phyloP scores from a whole-genome alignment of 1,140 invertebrate genomes.

The Drosophila melanica region DNA sequence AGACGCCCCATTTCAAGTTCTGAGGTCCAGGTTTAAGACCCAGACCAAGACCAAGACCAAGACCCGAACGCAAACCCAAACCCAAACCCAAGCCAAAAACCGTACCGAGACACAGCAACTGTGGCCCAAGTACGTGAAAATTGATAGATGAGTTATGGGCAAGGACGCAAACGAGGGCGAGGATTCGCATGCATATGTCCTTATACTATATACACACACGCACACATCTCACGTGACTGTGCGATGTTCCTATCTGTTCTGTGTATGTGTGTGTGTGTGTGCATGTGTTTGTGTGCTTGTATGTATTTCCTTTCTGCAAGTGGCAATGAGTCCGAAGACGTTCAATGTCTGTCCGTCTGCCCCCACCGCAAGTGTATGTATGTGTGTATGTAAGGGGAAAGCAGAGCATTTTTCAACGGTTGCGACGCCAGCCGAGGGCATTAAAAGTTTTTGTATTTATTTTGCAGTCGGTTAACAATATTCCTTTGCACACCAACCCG shows the following conservation, averaged over 20 bases:
- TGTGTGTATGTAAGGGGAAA: constrained; percentile 30
- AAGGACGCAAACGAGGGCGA: constrained; percentile 32
- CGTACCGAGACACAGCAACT: constrained; percentile 42
- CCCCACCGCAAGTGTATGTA: constrained; percentile 20
- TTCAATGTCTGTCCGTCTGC: constrained; percentile 63
- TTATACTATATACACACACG: constrained; percentile 51
- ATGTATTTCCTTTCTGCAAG: constrained; percentile 72
- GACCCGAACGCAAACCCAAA: constrained; percentile 17
- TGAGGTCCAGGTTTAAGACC: constrained; percentile 56
- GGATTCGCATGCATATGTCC: constrained; percentile 77
- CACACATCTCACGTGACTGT: neutral
- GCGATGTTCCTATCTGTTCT: neutral
- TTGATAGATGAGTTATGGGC: constrained; percentile 84
- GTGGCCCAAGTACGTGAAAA: constrained; percentile 83
- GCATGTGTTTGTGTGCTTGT: constrained; percentile 36
- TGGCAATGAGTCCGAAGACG: constrained; percentile 82
- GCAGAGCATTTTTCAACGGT: constrained; percentile 76
- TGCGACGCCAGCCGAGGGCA: constrained; percentile 69
- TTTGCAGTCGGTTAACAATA: constrained; percentile 83
- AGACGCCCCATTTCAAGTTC: constrained; percentile 60
- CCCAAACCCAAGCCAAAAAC: constrained; percentile 25
- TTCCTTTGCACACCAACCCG: constrained; percentile 49
- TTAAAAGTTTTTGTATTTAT: constrained; percentile 84
- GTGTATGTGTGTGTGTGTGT: constrained; percentile 33
- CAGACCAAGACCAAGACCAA: constrained; percentile 42